Evolutionary conservation across 2,113 vertebrate species (phyloP).

Genomic region (Narcine bancroftii): DNA sequence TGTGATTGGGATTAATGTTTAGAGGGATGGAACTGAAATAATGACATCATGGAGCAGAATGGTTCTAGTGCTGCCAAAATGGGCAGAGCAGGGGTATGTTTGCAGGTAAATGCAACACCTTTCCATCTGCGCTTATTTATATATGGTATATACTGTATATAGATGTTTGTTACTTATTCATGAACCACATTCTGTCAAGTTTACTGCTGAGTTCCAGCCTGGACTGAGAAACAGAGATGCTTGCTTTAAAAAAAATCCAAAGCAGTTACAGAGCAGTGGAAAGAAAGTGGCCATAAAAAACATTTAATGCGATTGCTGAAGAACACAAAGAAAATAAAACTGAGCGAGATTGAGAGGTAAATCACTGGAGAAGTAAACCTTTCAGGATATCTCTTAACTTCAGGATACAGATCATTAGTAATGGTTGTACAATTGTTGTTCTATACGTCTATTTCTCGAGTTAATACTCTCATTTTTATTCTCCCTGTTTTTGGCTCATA

Average conservation of each 20-base stretch:
- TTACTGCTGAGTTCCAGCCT: conserved; percentile 16
- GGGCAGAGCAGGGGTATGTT: neutral
- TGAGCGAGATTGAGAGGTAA: neutral
- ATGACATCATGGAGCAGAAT: neutral
- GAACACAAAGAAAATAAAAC: neutral
- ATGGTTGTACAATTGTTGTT: neutral
- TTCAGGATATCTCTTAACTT: neutral
- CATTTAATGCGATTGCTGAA: neutral
- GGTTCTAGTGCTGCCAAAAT: neutral
- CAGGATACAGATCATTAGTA: neutral
- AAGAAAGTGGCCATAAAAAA: neutral
- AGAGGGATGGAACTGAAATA: neutral
- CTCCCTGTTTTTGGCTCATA: neutral
- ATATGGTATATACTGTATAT: too few relatives aligned
- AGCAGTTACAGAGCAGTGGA: neutral
- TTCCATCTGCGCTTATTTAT: neutral
- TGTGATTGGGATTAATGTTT: neutral
- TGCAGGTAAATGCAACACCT: neutral
- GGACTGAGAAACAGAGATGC: neutral
- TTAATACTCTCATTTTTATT: neutral
- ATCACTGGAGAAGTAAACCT: neutral
- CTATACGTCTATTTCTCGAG: neutral
- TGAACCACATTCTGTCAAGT: neutral
- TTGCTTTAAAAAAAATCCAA: neutral
- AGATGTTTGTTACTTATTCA: conserved; percentile 22